A percentile compares a stretch with the other conserved stretches of the same genome.
Conservation (phyloP, 37 sponge, comb jelly and placozoan genomes). For the Ianthella basta region DNA sequence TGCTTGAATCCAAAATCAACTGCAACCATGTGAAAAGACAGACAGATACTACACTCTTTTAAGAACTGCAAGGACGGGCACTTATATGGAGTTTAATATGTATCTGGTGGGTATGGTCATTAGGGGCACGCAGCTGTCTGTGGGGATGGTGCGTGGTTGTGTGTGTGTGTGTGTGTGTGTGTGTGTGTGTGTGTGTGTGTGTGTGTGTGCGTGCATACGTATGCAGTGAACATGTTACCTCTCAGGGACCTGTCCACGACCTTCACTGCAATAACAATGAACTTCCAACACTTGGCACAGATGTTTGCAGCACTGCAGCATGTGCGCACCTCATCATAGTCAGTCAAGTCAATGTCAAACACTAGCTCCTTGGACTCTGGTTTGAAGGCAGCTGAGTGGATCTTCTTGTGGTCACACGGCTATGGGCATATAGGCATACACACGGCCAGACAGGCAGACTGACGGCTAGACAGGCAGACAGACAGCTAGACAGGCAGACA, state of each 20-base stretch:
- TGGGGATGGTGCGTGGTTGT: conserved; percentile 37
- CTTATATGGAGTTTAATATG: neutral
- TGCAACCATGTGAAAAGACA: neutral
- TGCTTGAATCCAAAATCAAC: conserved; percentile 97
- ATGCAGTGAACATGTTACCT: no score
- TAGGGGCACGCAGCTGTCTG: neutral
- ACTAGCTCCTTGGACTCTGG: conserved; percentile 89
- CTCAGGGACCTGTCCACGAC: conserved; percentile 87
- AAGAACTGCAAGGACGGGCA: neutral
- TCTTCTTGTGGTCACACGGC: conserved; percentile 68
- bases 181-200: no score
- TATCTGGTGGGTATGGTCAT: conserved; percentile 14
- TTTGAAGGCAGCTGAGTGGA: conserved; percentile 68
- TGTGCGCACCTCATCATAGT: conserved; percentile 96
- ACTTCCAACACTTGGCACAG: conserved; percentile 92
- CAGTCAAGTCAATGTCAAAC: conserved; percentile 99
- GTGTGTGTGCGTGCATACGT: no score
- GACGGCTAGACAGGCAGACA: no score
- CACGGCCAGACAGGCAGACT: neutral
- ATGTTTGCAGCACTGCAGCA: conserved; percentile 96
- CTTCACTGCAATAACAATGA: conserved; percentile 85
- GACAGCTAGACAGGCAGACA: no score
- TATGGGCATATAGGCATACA: conserved; percentile 7
- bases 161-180: conserved; percentile 40
- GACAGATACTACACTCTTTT: neutral